These are phyloP conservation scores for Fistularia tabacaria DNA, from an alignment of 2,797 vertebrate genomes.

Conservation along the genomic window DNA sequence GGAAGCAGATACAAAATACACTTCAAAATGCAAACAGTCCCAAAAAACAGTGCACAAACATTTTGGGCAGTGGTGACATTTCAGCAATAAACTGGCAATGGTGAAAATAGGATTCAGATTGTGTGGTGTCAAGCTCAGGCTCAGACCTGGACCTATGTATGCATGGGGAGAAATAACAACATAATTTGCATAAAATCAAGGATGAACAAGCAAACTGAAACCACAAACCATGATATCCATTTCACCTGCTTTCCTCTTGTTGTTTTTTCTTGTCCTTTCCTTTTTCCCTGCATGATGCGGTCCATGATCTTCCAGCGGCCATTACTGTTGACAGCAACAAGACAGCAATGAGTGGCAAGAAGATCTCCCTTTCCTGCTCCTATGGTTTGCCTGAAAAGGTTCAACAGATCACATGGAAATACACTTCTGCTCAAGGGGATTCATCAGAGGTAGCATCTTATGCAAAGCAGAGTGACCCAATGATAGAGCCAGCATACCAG, in stretches of 20 bases:
- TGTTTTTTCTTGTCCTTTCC: too few relatives aligned
- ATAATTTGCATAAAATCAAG: too few relatives aligned
- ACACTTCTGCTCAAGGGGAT: conserved; percentile 35
- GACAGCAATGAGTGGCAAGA: conserved; percentile 74
- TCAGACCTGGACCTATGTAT: too few relatives aligned
- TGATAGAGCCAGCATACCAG: conserved; percentile 70
- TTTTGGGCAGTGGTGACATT: neutral
- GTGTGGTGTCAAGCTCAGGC: too few relatives aligned
- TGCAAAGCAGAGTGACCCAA: conserved; percentile 68
- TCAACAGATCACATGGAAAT: conserved; percentile 67
- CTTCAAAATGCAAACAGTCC: neutral
- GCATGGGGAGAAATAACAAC: too few relatives aligned
- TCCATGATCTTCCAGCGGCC: conserved; percentile 47
- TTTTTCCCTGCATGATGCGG: too few relatives aligned
- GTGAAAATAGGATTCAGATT: too few relatives aligned
- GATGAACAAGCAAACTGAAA: too few relatives aligned
- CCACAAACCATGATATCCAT: too few relatives aligned
- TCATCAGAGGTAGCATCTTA: conserved; percentile 66
- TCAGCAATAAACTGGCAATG: neutral
- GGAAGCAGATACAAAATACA: neutral
- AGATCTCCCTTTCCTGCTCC: conserved; percentile 62
- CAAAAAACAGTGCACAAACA: too few relatives aligned
- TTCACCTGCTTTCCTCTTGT: too few relatives aligned
- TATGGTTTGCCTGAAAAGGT: conserved; percentile 77
- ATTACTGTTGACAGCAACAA: conserved; percentile 64